phyloP scores from a whole-genome alignment of 2,113 vertebrate genomes.

The Microtus ochrogaster region DNA sequence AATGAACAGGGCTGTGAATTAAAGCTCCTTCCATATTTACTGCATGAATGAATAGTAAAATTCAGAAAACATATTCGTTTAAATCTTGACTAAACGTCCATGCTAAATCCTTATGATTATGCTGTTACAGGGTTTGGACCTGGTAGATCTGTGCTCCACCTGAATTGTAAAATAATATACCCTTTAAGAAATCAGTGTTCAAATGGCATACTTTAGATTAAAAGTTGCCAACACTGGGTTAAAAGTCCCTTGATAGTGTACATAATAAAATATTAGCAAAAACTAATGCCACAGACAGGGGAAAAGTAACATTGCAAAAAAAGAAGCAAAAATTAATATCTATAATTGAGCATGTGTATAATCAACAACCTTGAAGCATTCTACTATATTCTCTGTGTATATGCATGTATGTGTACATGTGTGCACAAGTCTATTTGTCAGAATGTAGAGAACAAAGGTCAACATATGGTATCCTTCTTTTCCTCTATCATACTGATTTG shows the following conservation, averaged over 20 bases:
- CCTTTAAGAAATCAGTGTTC: slow-evolving; percentile 7
- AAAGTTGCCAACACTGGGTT: background rate
- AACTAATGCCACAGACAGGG: background rate
- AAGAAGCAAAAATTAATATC: background rate
- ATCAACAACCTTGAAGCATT: background rate
- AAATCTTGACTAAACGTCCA: slow-evolving; percentile 30
- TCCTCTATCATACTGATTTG: background rate
- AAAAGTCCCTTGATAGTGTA: background rate
- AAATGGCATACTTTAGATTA: background rate
- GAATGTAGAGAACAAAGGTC: background rate
- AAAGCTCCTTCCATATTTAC: slow-evolving; percentile 57
- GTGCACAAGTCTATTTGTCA: background rate
- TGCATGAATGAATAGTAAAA: background rate
- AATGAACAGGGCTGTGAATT: slow-evolving; percentile 56
- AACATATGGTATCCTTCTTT: background rate
- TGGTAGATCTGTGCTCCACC: background rate
- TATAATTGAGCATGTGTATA: background rate
- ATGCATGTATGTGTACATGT: too few species aligned
- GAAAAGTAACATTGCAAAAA: slow-evolving; percentile 5
- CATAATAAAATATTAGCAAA: background rate
- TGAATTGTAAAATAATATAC: background rate
- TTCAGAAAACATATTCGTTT: slow-evolving; percentile 24
- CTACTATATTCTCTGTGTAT: background rate
- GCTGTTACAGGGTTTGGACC: background rate
- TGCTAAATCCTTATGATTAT: background rate